A percentile compares a stretch with the other conserved stretches of the same genome.
These are phyloP conservation scores for Syrphus vitripennis DNA, from an alignment of 2,888 invertebrate species.

Conservation along the genomic window DNA sequence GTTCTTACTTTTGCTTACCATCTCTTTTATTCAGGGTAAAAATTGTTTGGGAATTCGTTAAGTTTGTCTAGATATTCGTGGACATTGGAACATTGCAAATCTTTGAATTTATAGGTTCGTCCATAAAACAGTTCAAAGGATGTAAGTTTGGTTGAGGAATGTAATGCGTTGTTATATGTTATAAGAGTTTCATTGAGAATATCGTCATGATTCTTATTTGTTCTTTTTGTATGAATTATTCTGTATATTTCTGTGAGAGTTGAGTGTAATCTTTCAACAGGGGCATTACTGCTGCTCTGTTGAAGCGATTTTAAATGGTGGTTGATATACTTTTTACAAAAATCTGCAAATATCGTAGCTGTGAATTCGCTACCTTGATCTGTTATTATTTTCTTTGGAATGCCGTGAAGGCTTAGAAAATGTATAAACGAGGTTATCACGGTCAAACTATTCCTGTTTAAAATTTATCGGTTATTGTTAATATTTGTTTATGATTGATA, in stretches of 20 bases:
- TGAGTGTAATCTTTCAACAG: conserved; percentile 1
- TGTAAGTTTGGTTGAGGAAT: too few relatives aligned
- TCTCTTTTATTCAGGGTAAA: too few relatives aligned
- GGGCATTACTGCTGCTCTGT: neutral
- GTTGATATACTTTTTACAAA: neutral
- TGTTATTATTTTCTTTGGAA: neutral
- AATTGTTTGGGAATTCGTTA: too few relatives aligned
- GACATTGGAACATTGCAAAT: too few relatives aligned
- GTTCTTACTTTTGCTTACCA: too few relatives aligned
- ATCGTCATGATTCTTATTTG: too few relatives aligned
- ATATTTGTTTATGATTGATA: neutral
- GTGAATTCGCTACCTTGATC: neutral
- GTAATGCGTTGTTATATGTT: too few relatives aligned
- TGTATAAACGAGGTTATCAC: neutral
- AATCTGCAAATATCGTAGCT: neutral
- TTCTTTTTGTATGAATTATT: too few relatives aligned
- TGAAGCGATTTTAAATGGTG: conserved; percentile 2
- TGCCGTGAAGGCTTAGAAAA: neutral
- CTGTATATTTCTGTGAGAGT: neutral
- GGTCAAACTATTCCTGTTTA: neutral
- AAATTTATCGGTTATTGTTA: conserved; percentile 18
- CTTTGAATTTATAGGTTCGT: too few relatives aligned
- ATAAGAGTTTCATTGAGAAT: too few relatives aligned
- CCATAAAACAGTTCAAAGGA: too few relatives aligned
- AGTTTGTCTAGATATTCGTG: too few relatives aligned